Evolutionary conservation across 2,113 vertebrate genomes (phyloP).

Genomic region (Onychorhynchus coronatus): DNA sequence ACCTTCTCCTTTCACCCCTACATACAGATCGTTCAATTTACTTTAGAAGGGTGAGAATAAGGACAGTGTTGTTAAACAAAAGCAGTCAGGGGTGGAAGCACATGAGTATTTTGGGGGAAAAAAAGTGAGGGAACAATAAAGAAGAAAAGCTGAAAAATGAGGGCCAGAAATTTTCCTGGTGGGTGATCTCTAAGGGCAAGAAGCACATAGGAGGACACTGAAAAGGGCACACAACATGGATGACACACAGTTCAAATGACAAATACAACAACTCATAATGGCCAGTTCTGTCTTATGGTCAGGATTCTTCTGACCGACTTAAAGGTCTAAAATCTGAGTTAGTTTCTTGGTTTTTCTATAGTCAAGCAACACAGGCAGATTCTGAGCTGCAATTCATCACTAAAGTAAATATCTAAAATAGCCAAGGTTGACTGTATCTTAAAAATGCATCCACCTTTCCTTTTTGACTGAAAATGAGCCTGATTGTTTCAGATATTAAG

Average conservation of each 20-base stretch:
- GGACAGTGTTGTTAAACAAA: not conserved
- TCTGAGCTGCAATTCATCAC: not conserved
- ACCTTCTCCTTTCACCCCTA: conserved; percentile 1
- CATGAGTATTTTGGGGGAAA: not conserved
- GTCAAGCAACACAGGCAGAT: not conserved
- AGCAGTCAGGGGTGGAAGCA: not conserved
- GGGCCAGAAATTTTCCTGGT: not conserved
- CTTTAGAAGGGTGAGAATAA: not conserved
- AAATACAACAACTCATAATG: not conserved
- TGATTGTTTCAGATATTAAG: not conserved
- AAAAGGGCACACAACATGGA: not conserved
- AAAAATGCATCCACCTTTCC: not conserved
- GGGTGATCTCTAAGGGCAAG: not conserved
- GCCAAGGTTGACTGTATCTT: not conserved
- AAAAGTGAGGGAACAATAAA: not conserved
- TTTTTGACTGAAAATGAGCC: not conserved
- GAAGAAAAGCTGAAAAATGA: not conserved
- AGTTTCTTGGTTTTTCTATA: not conserved
- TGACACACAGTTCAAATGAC: not conserved
- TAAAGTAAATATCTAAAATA: not conserved
- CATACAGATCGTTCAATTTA: not conserved
- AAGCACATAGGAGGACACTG: not conserved
- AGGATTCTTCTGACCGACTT: not conserved
- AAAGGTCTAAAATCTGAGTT: not conserved
- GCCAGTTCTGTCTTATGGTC: not conserved